A percentile compares a stretch with the other conserved stretches of the same genome.
Conservation (phyloP, 2,797 vertebrate species). For the Rachycentron canadum region DNA sequence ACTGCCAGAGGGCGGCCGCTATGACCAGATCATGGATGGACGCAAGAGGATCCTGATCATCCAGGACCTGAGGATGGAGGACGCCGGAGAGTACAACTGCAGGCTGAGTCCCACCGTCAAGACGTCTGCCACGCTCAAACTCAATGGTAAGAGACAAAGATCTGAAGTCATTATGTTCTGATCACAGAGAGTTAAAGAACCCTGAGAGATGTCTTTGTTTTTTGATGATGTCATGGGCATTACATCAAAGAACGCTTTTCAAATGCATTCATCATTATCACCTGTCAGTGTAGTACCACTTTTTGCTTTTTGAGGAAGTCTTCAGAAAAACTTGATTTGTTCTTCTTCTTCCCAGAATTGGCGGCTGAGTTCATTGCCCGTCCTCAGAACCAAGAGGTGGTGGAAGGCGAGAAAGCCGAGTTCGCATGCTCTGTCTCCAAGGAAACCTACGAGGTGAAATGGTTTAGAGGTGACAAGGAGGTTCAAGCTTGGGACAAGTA, state of each 20-base stretch:
- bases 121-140: conserved; percentile 91
- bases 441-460: conserved; percentile 92
- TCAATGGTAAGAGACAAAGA: conserved; percentile 87
- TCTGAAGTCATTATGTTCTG: not conserved
- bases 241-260: too few relatives aligned
- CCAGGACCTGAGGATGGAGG: conserved; percentile 90
- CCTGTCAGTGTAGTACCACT: too few relatives aligned
- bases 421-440: conserved; percentile 96
- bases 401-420: conserved; percentile 96
- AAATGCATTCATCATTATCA: too few relatives aligned
- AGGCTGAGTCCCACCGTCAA: conserved; percentile 87
- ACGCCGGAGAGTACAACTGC: conserved; percentile 92
- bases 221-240: too few relatives aligned
- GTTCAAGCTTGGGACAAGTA: conserved; percentile 93
- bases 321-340: not conserved
- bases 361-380: conserved; percentile 95
- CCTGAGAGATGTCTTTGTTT: not conserved
- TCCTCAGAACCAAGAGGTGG: conserved; percentile 94
- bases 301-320: too few relatives aligned
- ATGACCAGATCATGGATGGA: conserved; percentile 91
- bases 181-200: not conserved
- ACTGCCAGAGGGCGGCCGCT: conserved; percentile 94
- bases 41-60: conserved; percentile 93
- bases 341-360: conserved; percentile 87
- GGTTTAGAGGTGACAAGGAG: conserved; percentile 89